Percentiles rank a stretch among this genome's conserved stretches.
phyloP scores from a whole-genome alignment of 2,113 vertebrate species.

The Hydrolagus affinis region DNA sequence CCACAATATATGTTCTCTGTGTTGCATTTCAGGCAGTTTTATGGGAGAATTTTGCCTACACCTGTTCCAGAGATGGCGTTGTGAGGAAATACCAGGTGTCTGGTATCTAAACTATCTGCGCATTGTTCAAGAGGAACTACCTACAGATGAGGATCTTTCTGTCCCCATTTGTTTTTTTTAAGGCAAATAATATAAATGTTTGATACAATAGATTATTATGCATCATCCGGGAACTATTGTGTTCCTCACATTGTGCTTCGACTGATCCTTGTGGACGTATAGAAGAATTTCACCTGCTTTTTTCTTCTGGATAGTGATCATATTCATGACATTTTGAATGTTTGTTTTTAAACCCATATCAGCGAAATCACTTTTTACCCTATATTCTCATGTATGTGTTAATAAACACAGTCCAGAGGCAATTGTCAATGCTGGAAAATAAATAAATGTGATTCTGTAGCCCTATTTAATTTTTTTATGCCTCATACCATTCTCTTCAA shows the following conservation, averaged over 20 bases:
- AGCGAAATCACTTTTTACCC: neutral
- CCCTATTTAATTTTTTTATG: neutral
- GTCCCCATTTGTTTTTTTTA: neutral
- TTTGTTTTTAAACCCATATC: neutral
- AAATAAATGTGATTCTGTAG: neutral
- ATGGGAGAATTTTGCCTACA: constrained; percentile 62
- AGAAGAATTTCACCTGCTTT: neutral
- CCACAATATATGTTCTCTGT: neutral
- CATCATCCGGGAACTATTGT: neutral
- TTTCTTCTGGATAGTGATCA: neutral
- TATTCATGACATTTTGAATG: neutral
- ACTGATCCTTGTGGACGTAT: neutral
- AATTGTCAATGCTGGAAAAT: no score
- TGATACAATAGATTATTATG: neutral
- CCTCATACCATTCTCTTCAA: no score
- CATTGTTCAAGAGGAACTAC: neutral
- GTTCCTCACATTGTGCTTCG: neutral
- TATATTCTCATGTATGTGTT: neutral
- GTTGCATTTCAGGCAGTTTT: constrained; percentile 48
- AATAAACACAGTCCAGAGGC: neutral
- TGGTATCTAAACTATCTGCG: constrained; percentile 43
- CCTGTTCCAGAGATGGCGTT: constrained; percentile 57
- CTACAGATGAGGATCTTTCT: neutral
- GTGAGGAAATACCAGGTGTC: constrained; percentile 62
- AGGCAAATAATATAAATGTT: neutral